Percentiles rank a stretch among this genome's conserved stretches.
Conservation (phyloP, 2,797 vertebrate species). For the Salmo trutta region DNA sequence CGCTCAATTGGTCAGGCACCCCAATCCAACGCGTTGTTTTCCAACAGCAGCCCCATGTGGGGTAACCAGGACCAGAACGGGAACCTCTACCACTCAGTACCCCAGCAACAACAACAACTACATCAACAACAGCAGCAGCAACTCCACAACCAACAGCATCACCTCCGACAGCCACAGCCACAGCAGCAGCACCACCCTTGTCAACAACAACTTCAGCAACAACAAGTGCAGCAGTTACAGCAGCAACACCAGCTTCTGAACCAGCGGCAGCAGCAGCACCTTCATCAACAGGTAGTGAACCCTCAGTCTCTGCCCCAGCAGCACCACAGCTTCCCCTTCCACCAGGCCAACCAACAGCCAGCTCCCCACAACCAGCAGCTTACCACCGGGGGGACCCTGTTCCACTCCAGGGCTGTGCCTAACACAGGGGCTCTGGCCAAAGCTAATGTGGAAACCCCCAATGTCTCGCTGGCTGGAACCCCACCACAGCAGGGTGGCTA, state of each 20-base stretch:
- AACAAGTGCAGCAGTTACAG: conserved; percentile 60
- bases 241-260: conserved; percentile 69
- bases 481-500: conserved; percentile 74
- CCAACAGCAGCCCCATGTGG: conserved; percentile 95
- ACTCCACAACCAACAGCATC: conserved; percentile 81
- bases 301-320: conserved; percentile 86
- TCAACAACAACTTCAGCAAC: conserved; percentile 32
- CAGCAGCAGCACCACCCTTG: conserved; percentile 70
- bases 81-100: conserved; percentile 85
- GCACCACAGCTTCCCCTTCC: conserved; percentile 89
- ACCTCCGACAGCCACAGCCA: conserved; percentile 78
- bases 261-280: conserved; percentile 81
- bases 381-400: conserved; percentile 72
- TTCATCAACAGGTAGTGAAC: conserved; percentile 82
- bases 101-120: conserved; percentile 82
- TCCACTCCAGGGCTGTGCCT: conserved; percentile 73
- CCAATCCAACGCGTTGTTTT: conserved; percentile 92
- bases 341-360: conserved; percentile 80
- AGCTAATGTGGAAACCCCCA: conserved; percentile 83
- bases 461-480: conserved; percentile 50
- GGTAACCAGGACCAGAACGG: conserved; percentile 92
- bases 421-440: conserved; percentile 79
- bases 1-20: conserved; percentile 82
- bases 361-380: conserved; percentile 67
- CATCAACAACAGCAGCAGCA: conserved; percentile 75